A percentile compares a stretch with the other conserved stretches of the same genome.
Conservation (phyloP, 2,888 invertebrate genomes). For the Mimumesa dahlbomi region DNA sequence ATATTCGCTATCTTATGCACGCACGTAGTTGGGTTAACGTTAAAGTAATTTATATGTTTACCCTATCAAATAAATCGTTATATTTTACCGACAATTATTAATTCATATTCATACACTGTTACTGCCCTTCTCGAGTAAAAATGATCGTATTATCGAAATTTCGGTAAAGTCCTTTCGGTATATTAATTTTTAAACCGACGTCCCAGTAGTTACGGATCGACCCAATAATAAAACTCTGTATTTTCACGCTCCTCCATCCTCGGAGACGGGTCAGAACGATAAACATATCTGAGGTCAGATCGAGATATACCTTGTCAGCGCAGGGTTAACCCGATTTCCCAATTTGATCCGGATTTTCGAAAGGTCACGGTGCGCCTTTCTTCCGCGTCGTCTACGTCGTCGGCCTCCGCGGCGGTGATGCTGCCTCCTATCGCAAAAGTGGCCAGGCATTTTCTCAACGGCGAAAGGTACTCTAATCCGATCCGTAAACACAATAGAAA, state of each 20-base stretch:
- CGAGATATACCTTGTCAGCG: constrained; percentile 9
- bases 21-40: too few species aligned
- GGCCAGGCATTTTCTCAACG: constrained; percentile 49
- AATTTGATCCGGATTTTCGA: constrained; percentile 44
- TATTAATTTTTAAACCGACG: too few species aligned
- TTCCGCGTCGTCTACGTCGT: constrained; percentile 2
- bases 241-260: neutral
- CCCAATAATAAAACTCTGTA: too few species aligned
- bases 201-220: too few species aligned
- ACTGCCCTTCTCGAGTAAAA: too few species aligned
- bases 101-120: too few species aligned
- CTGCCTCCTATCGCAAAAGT: constrained; percentile 1
- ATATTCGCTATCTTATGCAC: too few species aligned
- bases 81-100: too few species aligned
- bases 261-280: neutral
- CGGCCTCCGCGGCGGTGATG: neutral
- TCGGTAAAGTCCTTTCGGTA: too few species aligned
- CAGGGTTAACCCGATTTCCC: constrained; percentile 39
- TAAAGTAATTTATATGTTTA: too few species aligned
- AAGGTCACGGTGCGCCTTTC: constrained; percentile 24
- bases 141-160: too few species aligned
- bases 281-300: constrained; percentile 7
- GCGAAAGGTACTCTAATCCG: constrained; percentile 69
- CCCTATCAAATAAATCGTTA: too few species aligned
- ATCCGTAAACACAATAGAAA: constrained; percentile 76